phyloP scores from a whole-genome alignment of 1,140 invertebrate species.

The Atopsyche davidsoni region DNA sequence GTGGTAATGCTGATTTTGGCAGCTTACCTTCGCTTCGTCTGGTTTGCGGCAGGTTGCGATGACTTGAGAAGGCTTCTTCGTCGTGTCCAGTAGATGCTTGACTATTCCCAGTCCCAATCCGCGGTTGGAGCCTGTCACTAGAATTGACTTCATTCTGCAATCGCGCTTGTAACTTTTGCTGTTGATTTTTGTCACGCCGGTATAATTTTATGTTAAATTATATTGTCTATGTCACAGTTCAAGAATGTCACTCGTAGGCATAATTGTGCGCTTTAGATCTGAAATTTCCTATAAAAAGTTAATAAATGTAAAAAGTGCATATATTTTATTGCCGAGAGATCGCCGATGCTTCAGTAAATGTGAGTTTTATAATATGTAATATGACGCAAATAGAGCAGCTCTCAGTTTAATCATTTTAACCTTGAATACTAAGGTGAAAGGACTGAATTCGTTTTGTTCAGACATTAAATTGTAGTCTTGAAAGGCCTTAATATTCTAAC shows the following conservation, averaged over 20 bases:
- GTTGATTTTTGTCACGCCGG: background rate
- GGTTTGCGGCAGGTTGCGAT: conserved; percentile 69
- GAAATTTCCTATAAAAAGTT: background rate
- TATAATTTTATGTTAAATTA: background rate
- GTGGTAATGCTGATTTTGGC: too few relatives aligned
- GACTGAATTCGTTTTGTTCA: too few relatives aligned
- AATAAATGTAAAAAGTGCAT: conserved; percentile 9
- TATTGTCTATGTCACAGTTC: conserved; percentile 17
- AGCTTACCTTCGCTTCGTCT: conserved; percentile 55
- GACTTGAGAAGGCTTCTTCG: conserved; percentile 41
- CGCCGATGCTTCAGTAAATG: conserved; percentile 9
- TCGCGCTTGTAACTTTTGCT: background rate
- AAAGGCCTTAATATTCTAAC: too few relatives aligned
- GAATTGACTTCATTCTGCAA: conserved; percentile 62
- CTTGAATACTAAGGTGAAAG: conserved; percentile 19
- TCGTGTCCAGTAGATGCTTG: conserved; percentile 46
- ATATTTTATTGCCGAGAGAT: conserved; percentile 11
- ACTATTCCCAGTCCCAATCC: conserved; percentile 82
- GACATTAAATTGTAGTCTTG: too few relatives aligned
- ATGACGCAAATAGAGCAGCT: conserved; percentile 16
- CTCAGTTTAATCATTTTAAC: conserved; percentile 16
- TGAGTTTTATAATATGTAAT: conserved; percentile 9
- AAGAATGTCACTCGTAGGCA: conserved; percentile 12
- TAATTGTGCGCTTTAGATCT: conserved; percentile 1
- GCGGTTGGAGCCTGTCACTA: conserved; percentile 84